Evolutionary conservation across 2,113 vertebrate species (phyloP), one percentile per base, ranked within the genome.

Genomic region (Anser brachyrhynchus): DNA sequence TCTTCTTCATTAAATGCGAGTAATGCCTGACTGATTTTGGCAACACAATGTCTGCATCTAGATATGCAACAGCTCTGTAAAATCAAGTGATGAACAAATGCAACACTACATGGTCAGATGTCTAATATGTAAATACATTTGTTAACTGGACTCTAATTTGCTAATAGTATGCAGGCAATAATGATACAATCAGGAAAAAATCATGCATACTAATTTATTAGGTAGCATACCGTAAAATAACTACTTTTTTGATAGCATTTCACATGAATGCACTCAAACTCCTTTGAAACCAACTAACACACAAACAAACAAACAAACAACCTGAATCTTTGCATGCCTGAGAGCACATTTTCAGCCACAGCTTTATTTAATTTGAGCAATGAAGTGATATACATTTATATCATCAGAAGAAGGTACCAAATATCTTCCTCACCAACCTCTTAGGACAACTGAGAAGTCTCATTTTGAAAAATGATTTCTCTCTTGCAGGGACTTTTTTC

Each of bases 141-240:
- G 26, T 69, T 84, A 94, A 91, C 81, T 37, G 80, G 86, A 78
- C 39, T 74, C 39, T 69, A 69, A 89, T 84, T 85, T 91, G 35
- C 65, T 84, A 59, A 89, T 11, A 35, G 43, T 11, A 25, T 84
- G 57, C 80, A 87, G 20, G n/a, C 49, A 43, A 67, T 81, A 77
- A 78, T n/a, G 52, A 92, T 23, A 81, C 57, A 96, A 74, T 91
- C 84, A 62, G 29, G 16, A 62, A 93, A 92, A 57, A 64, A 64
- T 62, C 59, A 64, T 23, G 61, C 39, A 58, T 49, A 61, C 3
- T 15, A 84, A 89, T 90, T 37, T 25, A 61, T 73, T 73, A 66
- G 51, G 22, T 81, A 71, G 35, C 5, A 62, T n/a, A 28, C 49
- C 82, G 37, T 11, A 89, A 86, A 94, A 89, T 74, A 86, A 84